A percentile compares a stretch with the other conserved stretches of the same genome.
phyloP scores from a whole-genome alignment of 1,140 invertebrate genomes.

The Procambarus virginalis region DNA sequence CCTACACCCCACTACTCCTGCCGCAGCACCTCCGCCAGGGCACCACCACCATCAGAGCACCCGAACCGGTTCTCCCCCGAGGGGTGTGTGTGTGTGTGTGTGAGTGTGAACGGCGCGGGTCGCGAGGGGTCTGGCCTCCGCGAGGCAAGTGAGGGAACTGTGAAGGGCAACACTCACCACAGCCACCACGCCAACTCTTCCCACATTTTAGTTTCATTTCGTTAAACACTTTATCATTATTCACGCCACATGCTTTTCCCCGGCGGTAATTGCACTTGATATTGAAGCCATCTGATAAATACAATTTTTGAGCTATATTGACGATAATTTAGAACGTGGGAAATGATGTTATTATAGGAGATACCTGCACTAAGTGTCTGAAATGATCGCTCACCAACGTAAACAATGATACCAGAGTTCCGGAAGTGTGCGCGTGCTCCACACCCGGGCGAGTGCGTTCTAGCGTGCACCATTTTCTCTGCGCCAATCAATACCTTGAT shows the following conservation, averaged over 20 bases:
- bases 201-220: conserved; percentile 38
- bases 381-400: conserved; percentile 26
- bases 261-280: no score
- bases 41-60: background rate
- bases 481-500: conserved; percentile 51
- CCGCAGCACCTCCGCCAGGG: no score
- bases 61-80: conserved; percentile 43
- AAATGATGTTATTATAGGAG: no score
- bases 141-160: conserved; percentile 40
- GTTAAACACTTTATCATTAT: background rate
- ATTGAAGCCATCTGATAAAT: no score
- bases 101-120: conserved; percentile 23
- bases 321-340: background rate
- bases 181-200: background rate
- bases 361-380: no score
- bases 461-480: conserved; percentile 43
- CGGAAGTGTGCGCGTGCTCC: conserved; percentile 60
- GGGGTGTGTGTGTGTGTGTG: conserved; percentile 19
- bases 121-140: conserved; percentile 43
- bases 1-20: no score
- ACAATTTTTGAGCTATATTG: no score
- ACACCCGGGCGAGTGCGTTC: conserved; percentile 25
- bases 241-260: background rate
- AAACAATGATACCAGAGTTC: conserved; percentile 50
- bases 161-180: conserved; percentile 39